Evolutionary conservation across 2,888 invertebrate genomes (phyloP).

Genomic region (Parascotia fuliginaria): DNA sequence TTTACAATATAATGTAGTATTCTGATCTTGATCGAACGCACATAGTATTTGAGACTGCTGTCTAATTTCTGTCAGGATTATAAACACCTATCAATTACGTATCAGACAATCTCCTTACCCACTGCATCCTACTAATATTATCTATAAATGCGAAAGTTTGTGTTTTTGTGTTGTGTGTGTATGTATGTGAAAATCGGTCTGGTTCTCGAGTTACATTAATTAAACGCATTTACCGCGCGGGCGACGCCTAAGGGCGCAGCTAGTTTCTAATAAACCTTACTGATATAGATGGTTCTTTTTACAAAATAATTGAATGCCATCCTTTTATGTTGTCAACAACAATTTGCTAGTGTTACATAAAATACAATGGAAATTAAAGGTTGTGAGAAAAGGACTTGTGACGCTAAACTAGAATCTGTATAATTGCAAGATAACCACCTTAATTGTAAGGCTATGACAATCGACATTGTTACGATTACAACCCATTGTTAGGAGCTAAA

Average conservation of each 20-base stretch:
- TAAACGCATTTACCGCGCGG: too few species aligned
- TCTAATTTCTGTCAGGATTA: conserved; percentile 35
- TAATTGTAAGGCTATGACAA: conserved; percentile 43
- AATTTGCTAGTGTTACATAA: conserved; percentile 21
- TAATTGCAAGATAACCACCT: conserved; percentile 37
- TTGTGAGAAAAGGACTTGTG: conserved; percentile 18
- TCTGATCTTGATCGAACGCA: conserved; percentile 37
- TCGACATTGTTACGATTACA: conserved; percentile 37
- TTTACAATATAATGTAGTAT: conserved; percentile 34
- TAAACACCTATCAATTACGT: not conserved
- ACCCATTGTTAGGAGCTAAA: conserved; percentile 34
- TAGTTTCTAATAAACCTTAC: too few species aligned
- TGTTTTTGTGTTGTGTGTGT: too few species aligned
- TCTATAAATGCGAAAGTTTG: too few species aligned
- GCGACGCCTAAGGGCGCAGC: too few species aligned
- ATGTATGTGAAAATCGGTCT: too few species aligned
- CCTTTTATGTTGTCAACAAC: not conserved
- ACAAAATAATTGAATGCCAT: not conserved
- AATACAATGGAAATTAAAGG: conserved; percentile 21
- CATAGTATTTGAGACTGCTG: conserved; percentile 43
- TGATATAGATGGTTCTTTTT: too few species aligned
- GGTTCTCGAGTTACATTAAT: too few species aligned
- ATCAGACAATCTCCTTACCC: not conserved
- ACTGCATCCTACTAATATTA: too few species aligned
- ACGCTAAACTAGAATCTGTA: conserved; percentile 22